phyloP scores from a whole-genome alignment of 2,113 vertebrate genomes.

The Pangasianodon gigas region DNA sequence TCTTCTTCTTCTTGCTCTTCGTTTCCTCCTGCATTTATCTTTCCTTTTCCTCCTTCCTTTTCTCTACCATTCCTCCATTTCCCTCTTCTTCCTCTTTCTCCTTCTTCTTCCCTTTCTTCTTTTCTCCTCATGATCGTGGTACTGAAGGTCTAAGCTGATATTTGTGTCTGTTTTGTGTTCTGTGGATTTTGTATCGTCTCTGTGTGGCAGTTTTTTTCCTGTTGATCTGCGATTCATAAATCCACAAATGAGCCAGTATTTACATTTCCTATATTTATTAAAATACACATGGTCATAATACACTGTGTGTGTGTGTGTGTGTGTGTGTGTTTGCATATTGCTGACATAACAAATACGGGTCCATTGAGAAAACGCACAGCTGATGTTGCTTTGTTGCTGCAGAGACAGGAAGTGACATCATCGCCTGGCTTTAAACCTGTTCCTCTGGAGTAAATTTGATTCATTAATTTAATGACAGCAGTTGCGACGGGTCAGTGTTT shows the following conservation, averaged over 20 bases:
- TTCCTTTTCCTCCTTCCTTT: not conserved
- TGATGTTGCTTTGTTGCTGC: not conserved
- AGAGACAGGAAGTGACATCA: slow-evolving; percentile 3
- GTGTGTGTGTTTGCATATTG: not conserved
- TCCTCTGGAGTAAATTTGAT: not conserved
- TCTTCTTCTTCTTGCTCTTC: not conserved
- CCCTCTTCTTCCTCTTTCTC: too few relatives aligned
- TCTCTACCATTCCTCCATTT: not conserved
- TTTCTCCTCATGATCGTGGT: not conserved
- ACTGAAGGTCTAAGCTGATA: not conserved
- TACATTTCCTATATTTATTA: not conserved
- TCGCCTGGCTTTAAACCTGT: not conserved
- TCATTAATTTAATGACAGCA: not conserved
- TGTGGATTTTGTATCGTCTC: not conserved
- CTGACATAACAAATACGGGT: not conserved
- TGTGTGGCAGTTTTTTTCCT: not conserved
- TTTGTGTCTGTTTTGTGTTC: not conserved
- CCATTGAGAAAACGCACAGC: not conserved
- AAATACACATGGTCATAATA: not conserved
- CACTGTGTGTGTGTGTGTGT: not conserved
- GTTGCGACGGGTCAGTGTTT: not conserved
- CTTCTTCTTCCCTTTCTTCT: too few relatives aligned
- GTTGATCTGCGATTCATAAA: not conserved
- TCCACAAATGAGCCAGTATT: not conserved
- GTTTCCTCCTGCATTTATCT: too few relatives aligned